A percentile compares a stretch with the other conserved stretches of the same genome.
These are phyloP conservation scores for Apodemia mormo DNA, from an alignment of 2,888 invertebrate species.

Conservation along the genomic window DNA sequence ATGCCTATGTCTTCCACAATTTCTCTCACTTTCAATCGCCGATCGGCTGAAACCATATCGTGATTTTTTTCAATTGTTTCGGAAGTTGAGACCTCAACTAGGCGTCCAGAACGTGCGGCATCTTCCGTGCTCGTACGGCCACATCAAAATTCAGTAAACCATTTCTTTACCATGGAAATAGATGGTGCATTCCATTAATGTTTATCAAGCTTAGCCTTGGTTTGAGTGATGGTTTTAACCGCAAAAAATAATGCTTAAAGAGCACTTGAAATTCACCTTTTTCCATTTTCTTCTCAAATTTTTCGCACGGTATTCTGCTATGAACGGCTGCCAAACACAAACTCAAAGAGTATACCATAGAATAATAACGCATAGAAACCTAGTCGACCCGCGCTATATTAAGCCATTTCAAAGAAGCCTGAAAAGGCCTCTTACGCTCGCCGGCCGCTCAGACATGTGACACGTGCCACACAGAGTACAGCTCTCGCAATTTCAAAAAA, in stretches of 20 bases:
- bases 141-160: constrained; percentile 36
- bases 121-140: constrained; percentile 32
- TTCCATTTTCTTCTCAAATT: constrained; percentile 31
- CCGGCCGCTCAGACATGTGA: too few relatives aligned
- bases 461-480: too few relatives aligned
- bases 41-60: too few relatives aligned
- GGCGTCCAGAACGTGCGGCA: constrained; percentile 31
- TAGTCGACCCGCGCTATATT: too few relatives aligned
- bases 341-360: constrained; percentile 9
- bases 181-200: constrained; percentile 35
- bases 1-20: constrained; percentile 16
- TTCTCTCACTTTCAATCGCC: constrained; percentile 19
- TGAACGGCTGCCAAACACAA: constrained; percentile 33
- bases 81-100: constrained; percentile 34
- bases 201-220: constrained; percentile 33
- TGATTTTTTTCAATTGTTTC: constrained; percentile 36
- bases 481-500: too few relatives aligned
- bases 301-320: constrained; percentile 26
- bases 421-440: too few relatives aligned
- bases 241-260: constrained; percentile 38
- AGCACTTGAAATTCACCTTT: constrained; percentile 37
- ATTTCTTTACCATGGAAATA: constrained; percentile 36
- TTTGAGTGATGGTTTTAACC: constrained; percentile 30
- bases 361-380: too few relatives aligned
- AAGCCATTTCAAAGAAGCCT: too few relatives aligned